Evolutionary conservation across 2,797 vertebrate species (phyloP), one percentile per base, ranked within the genome.

Genomic region (Amniataba percoides): DNA sequence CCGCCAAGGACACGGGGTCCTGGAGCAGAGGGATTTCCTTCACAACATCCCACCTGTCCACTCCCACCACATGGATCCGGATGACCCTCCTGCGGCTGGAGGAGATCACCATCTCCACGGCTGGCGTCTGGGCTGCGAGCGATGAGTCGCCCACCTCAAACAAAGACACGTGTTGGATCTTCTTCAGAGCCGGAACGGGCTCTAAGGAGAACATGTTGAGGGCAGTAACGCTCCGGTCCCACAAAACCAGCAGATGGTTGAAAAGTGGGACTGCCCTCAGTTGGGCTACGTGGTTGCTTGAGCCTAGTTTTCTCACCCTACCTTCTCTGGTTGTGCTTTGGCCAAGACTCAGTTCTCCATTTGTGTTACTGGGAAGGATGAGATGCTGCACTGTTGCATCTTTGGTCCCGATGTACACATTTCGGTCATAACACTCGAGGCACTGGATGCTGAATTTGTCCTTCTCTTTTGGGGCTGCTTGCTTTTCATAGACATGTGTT

Each of bases 171-270:
- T 94, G 87, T 59, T 88, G 92, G 87, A 95, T 92, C 86, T 88
- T 94, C 78, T 93, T 93, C 72, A 95, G 77, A 7, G 70, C 36
- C 0, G 83, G 72, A 55, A 93, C 23, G 1, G 87, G 89, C 53
- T 95, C 92, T 39, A 93, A 79, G 78, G 91, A 95, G 89, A 94
- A 94, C 93, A 94, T 94, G 93, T 95, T 93, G 49, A 95, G 78
- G 48, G 82, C 91, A 2, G 57, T 75, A 48, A 95, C 2, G 51
- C 91, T 88, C 8, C 87, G 76, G 39, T 95, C 92, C 85, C 92
- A 94, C 57, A 95, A 88, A 48, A 93, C 89, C 27, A 95, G 82
- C 68, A 95, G 91, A 74, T 94, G 93, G 90, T 94, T 94, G 73
- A 93, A 91, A 71, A 94, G 55, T n/a, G 93, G 91, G 23, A 94